Evolutionary conservation across 2,797 vertebrate species (phyloP).

Genomic region (Synaphobranchus kaupii): DNA sequence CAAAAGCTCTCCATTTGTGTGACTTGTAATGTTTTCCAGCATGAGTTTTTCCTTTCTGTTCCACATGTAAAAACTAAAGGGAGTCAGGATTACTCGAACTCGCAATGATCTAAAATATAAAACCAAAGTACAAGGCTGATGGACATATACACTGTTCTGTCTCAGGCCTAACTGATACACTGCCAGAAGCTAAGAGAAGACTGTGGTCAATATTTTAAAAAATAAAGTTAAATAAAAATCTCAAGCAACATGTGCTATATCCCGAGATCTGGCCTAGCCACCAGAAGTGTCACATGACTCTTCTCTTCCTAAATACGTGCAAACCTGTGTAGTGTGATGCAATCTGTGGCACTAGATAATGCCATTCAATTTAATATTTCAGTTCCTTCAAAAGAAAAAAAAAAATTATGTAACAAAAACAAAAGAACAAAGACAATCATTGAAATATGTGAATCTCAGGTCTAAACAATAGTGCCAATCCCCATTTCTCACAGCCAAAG

Average conservation of each 20-base stretch:
- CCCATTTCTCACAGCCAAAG: constrained; percentile 3
- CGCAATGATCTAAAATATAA: constrained; percentile 1
- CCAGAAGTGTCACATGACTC: constrained; percentile 9
- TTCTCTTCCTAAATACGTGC: constrained; percentile 15
- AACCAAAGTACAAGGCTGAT: constrained; percentile 11
- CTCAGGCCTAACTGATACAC: not conserved
- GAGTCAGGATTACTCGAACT: constrained; percentile 20
- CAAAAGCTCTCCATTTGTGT: not conserved
- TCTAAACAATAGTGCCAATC: not conserved
- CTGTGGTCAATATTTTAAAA: not conserved
- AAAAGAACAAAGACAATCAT: not conserved
- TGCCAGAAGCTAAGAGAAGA: constrained; percentile 26
- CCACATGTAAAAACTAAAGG: not conserved
- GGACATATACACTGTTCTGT: not conserved
- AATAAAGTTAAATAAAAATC: not conserved
- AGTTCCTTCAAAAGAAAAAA: constrained; percentile 9
- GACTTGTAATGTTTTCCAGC: constrained; percentile 13
- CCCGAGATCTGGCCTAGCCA: not conserved
- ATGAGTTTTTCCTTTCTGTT: not conserved
- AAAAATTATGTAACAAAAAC: not conserved
- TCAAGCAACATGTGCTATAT: not conserved
- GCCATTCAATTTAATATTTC: constrained; percentile 22
- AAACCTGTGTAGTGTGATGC: constrained; percentile 23
- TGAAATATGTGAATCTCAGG: not conserved
- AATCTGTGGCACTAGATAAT: constrained; percentile 18